phyloP scores from a whole-genome alignment of 2,888 invertebrate species.

The Sylvicola cinctus region DNA sequence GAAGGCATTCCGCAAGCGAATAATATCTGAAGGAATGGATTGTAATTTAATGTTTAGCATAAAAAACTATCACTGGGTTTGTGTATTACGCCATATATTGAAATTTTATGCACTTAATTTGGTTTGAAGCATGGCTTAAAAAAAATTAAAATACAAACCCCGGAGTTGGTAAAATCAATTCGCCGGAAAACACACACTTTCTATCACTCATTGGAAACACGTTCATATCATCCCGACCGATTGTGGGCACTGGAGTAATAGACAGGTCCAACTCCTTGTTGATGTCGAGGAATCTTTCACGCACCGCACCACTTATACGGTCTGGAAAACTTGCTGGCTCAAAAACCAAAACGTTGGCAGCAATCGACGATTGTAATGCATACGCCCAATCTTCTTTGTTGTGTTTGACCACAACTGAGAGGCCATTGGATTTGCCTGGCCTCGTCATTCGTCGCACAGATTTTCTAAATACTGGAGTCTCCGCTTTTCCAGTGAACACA shows the following conservation, averaged over 20 bases:
- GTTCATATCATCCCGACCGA: constrained; percentile 10
- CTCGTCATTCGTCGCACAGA: constrained; percentile 2
- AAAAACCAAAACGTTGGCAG: constrained; percentile 13
- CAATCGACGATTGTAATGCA: constrained; percentile 7
- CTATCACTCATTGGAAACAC: constrained; percentile 14
- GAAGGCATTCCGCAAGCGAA: constrained; percentile 19
- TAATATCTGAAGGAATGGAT: constrained; percentile 14
- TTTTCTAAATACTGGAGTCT: too few species aligned
- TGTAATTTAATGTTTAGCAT: background rate
- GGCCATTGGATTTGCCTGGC: constrained; percentile 10
- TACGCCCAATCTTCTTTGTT: constrained; percentile 12
- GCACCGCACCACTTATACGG: constrained; percentile 13
- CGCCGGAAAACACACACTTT: too few species aligned
- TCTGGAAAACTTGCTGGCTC: constrained; percentile 17
- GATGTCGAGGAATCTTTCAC: constrained; percentile 15
- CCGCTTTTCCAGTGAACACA: too few species aligned
- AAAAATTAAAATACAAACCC: too few species aligned
- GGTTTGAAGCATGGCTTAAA: too few species aligned
- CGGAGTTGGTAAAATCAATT: too few species aligned
- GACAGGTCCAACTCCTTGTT: constrained; percentile 17
- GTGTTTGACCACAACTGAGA: constrained; percentile 18
- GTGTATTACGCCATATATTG: too few species aligned
- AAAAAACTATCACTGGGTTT: too few species aligned
- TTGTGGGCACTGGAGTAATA: constrained; percentile 16
- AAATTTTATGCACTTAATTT: too few species aligned